A percentile compares a stretch with the other conserved stretches of the same genome.
phyloP scores from a whole-genome alignment of 2,113 vertebrate genomes.

The Salvator merianae region DNA sequence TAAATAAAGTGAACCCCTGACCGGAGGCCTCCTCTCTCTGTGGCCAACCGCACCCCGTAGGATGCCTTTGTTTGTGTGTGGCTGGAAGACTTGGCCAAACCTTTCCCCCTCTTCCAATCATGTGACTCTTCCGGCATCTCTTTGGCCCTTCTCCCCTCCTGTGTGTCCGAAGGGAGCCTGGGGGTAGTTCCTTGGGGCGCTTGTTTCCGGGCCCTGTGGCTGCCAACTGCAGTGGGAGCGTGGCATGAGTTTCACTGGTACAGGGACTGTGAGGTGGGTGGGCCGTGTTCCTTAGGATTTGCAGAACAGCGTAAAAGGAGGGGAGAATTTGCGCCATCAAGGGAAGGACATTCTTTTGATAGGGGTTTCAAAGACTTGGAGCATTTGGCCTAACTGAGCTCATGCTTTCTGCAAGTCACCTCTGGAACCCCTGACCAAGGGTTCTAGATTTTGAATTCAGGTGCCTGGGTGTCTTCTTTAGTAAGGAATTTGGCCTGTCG shows the following conservation, averaged over 20 bases:
- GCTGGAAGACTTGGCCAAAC: neutral
- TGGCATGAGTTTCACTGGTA: too few species aligned
- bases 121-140: fast-evolving
- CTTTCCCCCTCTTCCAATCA: neutral
- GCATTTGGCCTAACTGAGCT: neutral
- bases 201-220: too few species aligned
- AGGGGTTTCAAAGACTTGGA: neutral
- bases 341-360: neutral
- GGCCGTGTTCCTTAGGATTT: neutral
- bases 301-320: neutral
- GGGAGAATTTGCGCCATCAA: too few species aligned
- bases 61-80: neutral
- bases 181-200: too few species aligned
- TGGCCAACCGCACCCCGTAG: neutral
- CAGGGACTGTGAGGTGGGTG: neutral
- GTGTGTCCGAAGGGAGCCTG: neutral
- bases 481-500: neutral
- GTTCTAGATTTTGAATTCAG: slow-evolving; percentile 15
- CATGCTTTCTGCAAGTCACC: slow-evolving; percentile 6
- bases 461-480: neutral
- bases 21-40: neutral
- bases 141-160: neutral
- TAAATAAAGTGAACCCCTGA: neutral
- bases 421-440: neutral
- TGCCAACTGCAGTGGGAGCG: neutral